These are phyloP conservation scores for Colossoma macropomum DNA, from an alignment of 2,113 vertebrate genomes.

Conservation along the genomic window DNA sequence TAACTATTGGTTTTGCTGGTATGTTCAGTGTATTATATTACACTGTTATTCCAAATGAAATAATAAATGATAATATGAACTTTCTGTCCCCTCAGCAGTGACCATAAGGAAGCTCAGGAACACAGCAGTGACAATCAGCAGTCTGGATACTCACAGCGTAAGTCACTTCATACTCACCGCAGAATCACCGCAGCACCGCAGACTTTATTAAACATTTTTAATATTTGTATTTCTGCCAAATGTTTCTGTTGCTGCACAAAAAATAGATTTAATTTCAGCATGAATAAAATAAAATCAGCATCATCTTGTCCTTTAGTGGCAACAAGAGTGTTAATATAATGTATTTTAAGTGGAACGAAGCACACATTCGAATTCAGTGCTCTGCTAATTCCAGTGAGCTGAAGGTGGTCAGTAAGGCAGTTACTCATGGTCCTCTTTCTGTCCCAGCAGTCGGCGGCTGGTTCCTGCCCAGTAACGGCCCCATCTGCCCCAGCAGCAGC, in stretches of 20 bases:
- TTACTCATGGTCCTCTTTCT: background rate
- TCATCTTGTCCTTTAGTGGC: too few relatives aligned
- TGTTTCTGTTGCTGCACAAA: too few relatives aligned
- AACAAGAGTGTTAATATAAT: too few relatives aligned
- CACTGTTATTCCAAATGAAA: background rate
- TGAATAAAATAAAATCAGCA: too few relatives aligned
- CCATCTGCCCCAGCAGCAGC: conserved; percentile 81
- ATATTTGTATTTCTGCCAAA: too few relatives aligned
- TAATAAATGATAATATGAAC: background rate
- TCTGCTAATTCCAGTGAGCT: background rate
- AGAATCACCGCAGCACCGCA: background rate
- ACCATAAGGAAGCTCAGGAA: conserved; percentile 79
- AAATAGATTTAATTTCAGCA: too few relatives aligned
- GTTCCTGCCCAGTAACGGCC: conserved; percentile 78
- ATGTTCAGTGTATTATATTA: too few relatives aligned
- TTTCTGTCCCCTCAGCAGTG: conserved; percentile 68
- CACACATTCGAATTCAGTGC: too few relatives aligned
- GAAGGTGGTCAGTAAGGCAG: background rate
- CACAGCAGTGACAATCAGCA: conserved; percentile 75
- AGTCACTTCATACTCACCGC: conserved; percentile 51
- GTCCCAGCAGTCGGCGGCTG: conserved; percentile 76
- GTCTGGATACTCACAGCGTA: conserved; percentile 80
- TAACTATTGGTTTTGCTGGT: too few relatives aligned
- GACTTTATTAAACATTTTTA: too few relatives aligned
- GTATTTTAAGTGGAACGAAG: too few relatives aligned